These are phyloP conservation scores for Anthopleura xanthogrammica DNA, from an alignment of 92 coral and sea anemone genomes.

Conservation along the genomic window DNA sequence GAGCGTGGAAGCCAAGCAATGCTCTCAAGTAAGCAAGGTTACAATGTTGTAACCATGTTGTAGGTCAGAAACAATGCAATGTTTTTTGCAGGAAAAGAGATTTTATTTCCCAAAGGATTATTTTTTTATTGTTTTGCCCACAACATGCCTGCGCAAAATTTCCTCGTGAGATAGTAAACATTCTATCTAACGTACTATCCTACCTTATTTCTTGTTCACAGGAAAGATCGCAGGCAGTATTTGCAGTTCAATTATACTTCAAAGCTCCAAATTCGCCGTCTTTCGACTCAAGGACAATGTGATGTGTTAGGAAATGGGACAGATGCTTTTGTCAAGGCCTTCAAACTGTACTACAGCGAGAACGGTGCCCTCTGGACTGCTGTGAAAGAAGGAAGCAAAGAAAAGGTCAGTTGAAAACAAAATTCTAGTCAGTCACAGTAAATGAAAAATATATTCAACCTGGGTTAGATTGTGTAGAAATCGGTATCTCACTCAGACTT, in stretches of 20 bases:
- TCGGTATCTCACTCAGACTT: too few species aligned
- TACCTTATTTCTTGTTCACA: neutral
- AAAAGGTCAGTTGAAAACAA: conserved; percentile 29
- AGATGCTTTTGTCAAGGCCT: conserved; percentile 34
- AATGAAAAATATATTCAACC: too few species aligned
- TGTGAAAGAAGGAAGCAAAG: conserved; percentile 33
- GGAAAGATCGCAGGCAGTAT: conserved; percentile 11
- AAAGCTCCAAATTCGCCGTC: conserved; percentile 46
- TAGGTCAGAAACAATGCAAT: neutral
- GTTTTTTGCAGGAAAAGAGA: too few species aligned
- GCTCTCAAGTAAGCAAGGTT: conserved; percentile 36
- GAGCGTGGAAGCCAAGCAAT: conserved; percentile 63
- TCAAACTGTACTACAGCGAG: conserved; percentile 48
- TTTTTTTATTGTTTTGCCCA: too few species aligned
- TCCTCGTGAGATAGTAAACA: neutral
- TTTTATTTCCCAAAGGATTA: too few species aligned
- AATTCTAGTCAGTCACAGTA: neutral
- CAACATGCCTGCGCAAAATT: neutral
- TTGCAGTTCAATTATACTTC: conserved; percentile 57
- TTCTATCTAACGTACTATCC: neutral
- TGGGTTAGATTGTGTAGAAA: too few species aligned
- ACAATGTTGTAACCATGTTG: too few species aligned
- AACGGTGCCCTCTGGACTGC: conserved; percentile 41
- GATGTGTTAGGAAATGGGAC: neutral
- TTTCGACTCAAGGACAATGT: conserved; percentile 44